Base-by-base conservation (phyloP, 1,140 invertebrate genomes). In the Bombus superbus region DNA sequence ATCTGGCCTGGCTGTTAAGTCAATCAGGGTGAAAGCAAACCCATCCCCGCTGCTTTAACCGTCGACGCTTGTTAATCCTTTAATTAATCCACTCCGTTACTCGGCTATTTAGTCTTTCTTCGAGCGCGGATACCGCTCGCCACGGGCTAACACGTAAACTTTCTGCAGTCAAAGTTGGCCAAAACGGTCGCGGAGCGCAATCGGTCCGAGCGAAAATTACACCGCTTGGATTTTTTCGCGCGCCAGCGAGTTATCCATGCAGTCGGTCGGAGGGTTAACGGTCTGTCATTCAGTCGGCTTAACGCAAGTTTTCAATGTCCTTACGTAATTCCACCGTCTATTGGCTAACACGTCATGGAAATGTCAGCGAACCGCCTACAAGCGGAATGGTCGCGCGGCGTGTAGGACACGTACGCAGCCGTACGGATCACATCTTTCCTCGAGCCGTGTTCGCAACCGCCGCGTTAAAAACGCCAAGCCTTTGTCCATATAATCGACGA, bases 321-420 rank as follows among this genome's bases (percentile, higher is more conserved):
- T 92, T 92, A 84, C 88, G 91, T 89, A 90, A 93, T 90, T 86
- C 85, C 88, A 81, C 57, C 81, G 64, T 90, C 86, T 88, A 86
- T 92, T 92, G 89, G 86, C 79, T 25, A 89, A 91, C 86, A 75
- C 85, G 85, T 92, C 88, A 88, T 86, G 91, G 90, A 93, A 94
- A 92, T 91, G 92, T 92, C 87, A 93, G 88, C 77, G 68, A 62
- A 88, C 85, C 92, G 91, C 92, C 92, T 85, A 94, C 92, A 82
- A 84, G 57, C 77, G 88, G 87, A 86, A 82, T 87, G 84, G 86
- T 88, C 90, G 90, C 85, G 89, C 85, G 77, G 85, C 89, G 87
- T 90, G 91, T 92, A 91, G 83, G 91, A 92, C 88, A 91, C 83
- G 73, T 78, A 89, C 75, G 71, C 40, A 83, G 81, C 82, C 85